A percentile compares a stretch with the other conserved stretches of the same genome.
phyloP scores from a whole-genome alignment of 2,113 vertebrate genomes.

The Semicossyphus pulcher region DNA sequence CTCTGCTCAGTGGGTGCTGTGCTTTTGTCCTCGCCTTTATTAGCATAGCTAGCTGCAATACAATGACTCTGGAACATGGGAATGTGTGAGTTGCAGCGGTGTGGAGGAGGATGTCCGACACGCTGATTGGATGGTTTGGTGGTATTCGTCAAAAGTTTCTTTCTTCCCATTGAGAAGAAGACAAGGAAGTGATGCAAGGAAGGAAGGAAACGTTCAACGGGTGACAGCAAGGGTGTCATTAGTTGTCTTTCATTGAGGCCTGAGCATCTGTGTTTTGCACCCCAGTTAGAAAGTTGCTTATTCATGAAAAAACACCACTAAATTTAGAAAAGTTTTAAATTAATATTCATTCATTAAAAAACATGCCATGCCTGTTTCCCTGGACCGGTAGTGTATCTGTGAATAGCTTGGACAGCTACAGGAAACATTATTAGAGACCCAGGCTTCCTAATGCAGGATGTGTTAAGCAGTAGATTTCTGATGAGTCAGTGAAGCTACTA shows the following conservation, averaged over 20 bases:
- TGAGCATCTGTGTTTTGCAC: conserved; percentile 10
- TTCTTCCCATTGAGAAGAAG: background rate
- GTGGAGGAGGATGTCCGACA: conserved; percentile 38
- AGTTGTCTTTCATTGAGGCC: conserved; percentile 16
- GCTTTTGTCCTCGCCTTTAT: conserved; percentile 74
- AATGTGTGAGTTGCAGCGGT: conserved; percentile 39
- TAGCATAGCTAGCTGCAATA: conserved; percentile 52
- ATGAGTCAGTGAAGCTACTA: background rate
- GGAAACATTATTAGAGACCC: background rate
- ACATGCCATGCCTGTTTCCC: background rate
- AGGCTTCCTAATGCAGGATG: background rate
- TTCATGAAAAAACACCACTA: conserved; percentile 3
- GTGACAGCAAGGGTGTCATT: conserved; percentile 46
- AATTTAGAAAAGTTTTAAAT: conserved; percentile 34
- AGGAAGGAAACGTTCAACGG: conserved; percentile 21
- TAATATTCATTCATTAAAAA: background rate
- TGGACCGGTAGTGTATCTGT: background rate
- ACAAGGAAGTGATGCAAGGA: conserved; percentile 2
- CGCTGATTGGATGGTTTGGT: conserved; percentile 8
- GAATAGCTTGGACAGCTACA: background rate
- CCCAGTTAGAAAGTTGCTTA: conserved; percentile 7
- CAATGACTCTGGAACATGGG: conserved; percentile 34
- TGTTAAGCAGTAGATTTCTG: background rate
- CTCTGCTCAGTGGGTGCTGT: conserved; percentile 63
- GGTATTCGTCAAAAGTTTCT: background rate